Conservation (phyloP, 2,888 invertebrate species). For the Polyploca ridens region DNA sequence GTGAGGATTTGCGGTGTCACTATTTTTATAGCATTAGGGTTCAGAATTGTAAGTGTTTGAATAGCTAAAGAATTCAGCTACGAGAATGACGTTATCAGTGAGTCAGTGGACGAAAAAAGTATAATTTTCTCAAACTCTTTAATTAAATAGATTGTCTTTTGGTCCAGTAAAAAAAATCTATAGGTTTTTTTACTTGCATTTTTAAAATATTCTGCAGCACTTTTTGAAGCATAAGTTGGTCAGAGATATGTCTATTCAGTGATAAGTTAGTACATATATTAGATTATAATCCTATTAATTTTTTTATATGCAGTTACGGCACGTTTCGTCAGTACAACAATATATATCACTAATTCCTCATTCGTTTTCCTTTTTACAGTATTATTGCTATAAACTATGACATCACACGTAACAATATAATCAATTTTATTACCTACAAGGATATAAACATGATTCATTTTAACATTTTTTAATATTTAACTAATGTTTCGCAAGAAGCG, state of each 20-base stretch:
- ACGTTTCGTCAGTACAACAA: background rate
- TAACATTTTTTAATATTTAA: background rate
- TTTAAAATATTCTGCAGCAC: background rate
- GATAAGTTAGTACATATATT: background rate
- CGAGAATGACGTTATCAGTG: conserved; percentile 50
- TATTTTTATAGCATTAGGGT: background rate
- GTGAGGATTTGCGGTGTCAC: background rate
- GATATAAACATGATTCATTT: background rate
- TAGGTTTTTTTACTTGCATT: background rate
- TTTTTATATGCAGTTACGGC: background rate
- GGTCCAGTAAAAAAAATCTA: background rate
- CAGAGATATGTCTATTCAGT: background rate
- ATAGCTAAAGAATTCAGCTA: background rate
- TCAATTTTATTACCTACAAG: background rate
- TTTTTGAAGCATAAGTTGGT: background rate
- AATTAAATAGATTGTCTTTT: background rate
- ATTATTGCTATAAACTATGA: background rate
- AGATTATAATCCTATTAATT: background rate
- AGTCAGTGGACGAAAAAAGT: conserved; percentile 43
- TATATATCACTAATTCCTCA: background rate
- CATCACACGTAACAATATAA: conserved; percentile 2
- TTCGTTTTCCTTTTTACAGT: background rate
- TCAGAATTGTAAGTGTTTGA: background rate
- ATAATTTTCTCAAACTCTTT: conserved; percentile 27
- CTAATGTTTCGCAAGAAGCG: conserved; percentile 6